These are phyloP conservation scores for Luscinia megarhynchos DNA, from an alignment of 2,797 vertebrate genomes.

Conservation along the genomic window DNA sequence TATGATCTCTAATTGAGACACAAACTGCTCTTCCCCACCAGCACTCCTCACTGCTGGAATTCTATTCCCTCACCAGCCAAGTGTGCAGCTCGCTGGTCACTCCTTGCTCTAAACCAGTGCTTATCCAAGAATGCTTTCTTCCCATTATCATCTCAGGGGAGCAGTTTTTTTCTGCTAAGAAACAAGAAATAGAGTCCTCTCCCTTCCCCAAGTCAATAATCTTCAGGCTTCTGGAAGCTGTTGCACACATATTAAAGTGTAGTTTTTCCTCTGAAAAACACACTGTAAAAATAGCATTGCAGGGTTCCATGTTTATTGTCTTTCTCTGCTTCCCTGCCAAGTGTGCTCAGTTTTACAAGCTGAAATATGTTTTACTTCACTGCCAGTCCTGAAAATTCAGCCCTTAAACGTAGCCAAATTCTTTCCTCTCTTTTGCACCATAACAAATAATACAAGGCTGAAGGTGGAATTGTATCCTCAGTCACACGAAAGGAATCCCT, in stretches of 20 bases:
- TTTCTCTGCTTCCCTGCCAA: constrained; percentile 32
- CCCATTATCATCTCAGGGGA: neutral
- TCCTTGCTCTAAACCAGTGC: rapidly evolving
- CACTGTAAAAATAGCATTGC: constrained; percentile 7
- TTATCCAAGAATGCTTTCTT: neutral
- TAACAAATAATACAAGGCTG: neutral
- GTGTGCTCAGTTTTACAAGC: constrained; percentile 34
- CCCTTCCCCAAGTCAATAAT: neutral
- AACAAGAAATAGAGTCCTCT: neutral
- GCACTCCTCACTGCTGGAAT: neutral
- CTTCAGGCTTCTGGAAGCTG: constrained; percentile 10
- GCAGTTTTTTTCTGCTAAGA: neutral
- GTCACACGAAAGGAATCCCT: neutral
- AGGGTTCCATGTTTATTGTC: constrained; percentile 38
- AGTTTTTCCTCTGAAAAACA: constrained; percentile 23
- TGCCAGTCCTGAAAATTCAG: constrained; percentile 38
- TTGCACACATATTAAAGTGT: neutral
- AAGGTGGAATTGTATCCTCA: neutral
- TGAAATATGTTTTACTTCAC: constrained; percentile 45
- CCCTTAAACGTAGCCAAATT: neutral
- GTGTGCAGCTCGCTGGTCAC: neutral
- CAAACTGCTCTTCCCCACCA: neutral
- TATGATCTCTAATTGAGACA: neutral
- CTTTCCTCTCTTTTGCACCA: neutral
- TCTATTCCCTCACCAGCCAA: neutral